Evolutionary conservation across 1,140 invertebrate species (phyloP).

Genomic region (Oncopeltus fasciatus): DNA sequence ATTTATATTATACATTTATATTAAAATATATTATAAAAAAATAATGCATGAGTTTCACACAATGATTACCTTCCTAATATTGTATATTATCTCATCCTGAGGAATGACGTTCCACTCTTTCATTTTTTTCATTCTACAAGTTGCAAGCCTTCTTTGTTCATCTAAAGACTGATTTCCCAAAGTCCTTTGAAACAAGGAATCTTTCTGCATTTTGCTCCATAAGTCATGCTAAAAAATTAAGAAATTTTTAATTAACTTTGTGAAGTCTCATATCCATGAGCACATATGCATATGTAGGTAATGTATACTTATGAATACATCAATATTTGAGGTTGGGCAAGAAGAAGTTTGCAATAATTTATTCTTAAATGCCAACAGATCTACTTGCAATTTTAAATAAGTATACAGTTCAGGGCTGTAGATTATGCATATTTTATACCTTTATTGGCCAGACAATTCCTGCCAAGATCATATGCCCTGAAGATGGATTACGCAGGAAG

Average conservation of each 20-base stretch:
- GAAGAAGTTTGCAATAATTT: too few relatives aligned
- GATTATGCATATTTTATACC: too few relatives aligned
- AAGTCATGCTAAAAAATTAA: constrained; percentile 51
- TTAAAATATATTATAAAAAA: too few relatives aligned
- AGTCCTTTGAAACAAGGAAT: constrained; percentile 53
- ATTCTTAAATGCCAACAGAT: too few relatives aligned
- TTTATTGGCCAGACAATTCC: too few relatives aligned
- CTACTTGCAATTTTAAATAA: too few relatives aligned
- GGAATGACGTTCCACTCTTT: constrained; percentile 22
- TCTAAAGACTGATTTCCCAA: constrained; percentile 43
- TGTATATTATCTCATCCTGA: constrained; percentile 31
- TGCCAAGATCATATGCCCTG: too few relatives aligned
- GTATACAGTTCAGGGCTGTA: too few relatives aligned
- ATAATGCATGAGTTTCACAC: too few relatives aligned
- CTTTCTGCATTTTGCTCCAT: constrained; percentile 64
- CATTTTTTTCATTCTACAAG: constrained; percentile 35
- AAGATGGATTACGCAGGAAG: too few relatives aligned
- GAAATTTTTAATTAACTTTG: background rate
- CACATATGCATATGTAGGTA: background rate
- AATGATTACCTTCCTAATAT: constrained; percentile 19
- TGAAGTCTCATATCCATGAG: background rate
- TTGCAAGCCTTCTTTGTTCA: constrained; percentile 48
- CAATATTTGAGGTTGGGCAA: background rate
- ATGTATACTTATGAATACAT: background rate
- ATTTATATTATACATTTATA: too few relatives aligned